Conservation (phyloP, 2,113 vertebrate genomes). For the Hippolais icterina region DNA sequence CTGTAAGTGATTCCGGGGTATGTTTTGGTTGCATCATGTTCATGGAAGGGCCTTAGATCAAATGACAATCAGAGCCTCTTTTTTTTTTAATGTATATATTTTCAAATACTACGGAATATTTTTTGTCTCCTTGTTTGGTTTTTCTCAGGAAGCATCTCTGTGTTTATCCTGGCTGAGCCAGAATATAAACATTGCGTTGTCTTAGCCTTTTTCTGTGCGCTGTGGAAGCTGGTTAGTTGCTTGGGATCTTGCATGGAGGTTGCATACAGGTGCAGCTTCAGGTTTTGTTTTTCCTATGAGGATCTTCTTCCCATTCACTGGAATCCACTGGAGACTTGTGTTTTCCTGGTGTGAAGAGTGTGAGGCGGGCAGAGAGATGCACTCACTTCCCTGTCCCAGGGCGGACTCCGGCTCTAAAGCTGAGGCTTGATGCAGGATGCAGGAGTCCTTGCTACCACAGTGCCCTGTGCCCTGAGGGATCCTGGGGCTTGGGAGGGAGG, state of each 20-base stretch:
- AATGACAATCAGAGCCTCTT: background rate
- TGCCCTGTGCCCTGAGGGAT: background rate
- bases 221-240: background rate
- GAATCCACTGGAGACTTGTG: background rate
- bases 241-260: background rate
- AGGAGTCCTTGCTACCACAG: background rate
- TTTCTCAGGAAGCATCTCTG: background rate
- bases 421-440: background rate
- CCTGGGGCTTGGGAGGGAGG: background rate
- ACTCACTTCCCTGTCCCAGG: fast-evolving
- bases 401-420: fast-evolving
- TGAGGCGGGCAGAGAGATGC: background rate
- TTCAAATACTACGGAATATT: background rate
- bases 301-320: background rate
- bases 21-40: background rate
- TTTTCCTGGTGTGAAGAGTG: background rate
- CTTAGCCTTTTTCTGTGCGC: background rate
- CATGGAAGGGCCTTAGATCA: background rate
- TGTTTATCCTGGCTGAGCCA: background rate
- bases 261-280: background rate
- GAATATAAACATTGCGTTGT: background rate
- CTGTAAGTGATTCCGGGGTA: background rate
- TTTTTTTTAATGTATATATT: background rate
- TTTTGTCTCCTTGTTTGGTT: background rate
- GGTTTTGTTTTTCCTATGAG: background rate